A percentile compares a stretch with the other conserved stretches of the same genome.
Evolutionary conservation across 2,797 vertebrate species (phyloP).

Genomic region (Antrozous pallidus): DNA sequence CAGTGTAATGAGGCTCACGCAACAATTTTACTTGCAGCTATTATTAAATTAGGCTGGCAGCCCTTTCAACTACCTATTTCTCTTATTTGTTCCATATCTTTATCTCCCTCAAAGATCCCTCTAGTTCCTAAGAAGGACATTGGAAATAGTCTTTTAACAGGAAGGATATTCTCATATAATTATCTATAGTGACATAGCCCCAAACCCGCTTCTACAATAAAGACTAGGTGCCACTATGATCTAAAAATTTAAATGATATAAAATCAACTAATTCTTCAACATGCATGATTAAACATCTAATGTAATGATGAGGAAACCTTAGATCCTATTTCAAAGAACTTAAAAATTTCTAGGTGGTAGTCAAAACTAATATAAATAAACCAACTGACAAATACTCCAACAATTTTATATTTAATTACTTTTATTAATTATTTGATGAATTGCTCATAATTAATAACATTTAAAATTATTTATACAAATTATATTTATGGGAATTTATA

Average conservation of each 20-base stretch:
- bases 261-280: not conserved
- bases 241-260: slow-evolving; percentile 1
- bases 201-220: not conserved
- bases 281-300: not conserved
- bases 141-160: not conserved
- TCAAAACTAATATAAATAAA: slow-evolving; percentile 17
- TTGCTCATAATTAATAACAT: not conserved
- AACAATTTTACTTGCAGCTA: not conserved
- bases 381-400: not conserved
- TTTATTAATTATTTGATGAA: not conserved
- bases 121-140: not conserved
- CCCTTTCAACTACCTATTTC: not conserved
- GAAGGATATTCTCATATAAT: not conserved
- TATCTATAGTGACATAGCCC: not conserved
- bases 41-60: not conserved
- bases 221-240: not conserved
- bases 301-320: slow-evolving; percentile 16
- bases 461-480: slow-evolving; percentile 10
- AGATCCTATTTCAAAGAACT: not conserved
- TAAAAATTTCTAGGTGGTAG: slow-evolving; percentile 6
- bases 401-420: slow-evolving; percentile 20
- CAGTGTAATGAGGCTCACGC: not conserved
- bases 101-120: not conserved
- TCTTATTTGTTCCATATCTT: not conserved
- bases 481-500: slow-evolving; percentile 3